Evolutionary conservation across 2,888 invertebrate species (phyloP), one percentile per base, ranked within the genome.

Genomic region (Autographa gamma): DNA sequence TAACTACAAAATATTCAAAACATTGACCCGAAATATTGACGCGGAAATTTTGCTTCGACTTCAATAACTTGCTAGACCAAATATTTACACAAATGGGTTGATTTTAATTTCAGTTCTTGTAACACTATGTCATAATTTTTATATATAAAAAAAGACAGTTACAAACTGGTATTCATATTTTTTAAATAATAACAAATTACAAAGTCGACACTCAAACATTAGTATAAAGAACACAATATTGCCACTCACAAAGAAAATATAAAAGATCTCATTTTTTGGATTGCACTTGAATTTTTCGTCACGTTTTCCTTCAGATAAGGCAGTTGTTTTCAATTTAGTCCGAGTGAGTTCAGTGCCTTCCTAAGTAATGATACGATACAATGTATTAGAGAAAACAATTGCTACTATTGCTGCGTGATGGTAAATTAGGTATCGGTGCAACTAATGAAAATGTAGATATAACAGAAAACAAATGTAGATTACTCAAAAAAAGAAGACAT

Each of bases 251-350:
- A 48, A 52, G 31, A 63, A 70, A 70, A 63, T 52, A 19, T 60
- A 64, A 19, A 60, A 32, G 16, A 38, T 38, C 32, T 13, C 18
- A 16, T 61, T 76, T 63, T 76, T 64, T 59, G 58, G 13, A 71
- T 81, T 81, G 71, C 67, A 64, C 63, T 74, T 59, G 60, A 66
- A 66, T 69, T 81, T 81, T 68, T 19, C 32, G 61, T 64, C 54
- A 71, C 69, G 74, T 77, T 77, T 79, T 80, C 74, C 81, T 63
- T 34, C 38, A 62, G 65, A 62, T 66, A 69, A 52, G 58, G 34
- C 52, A 73, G 77, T 74, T 74, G 69, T 67, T 65, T 77, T 60
- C 81, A 79, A 79, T 79, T 79, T 69, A 67, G 59, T 65, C 31
- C 54, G 59, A 68, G 64, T 77, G 65, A 66, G 63, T 79, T 71